A percentile compares a stretch with the other conserved stretches of the same genome.
Evolutionary conservation across 35 echinoderm and acorn worm genomes (phyloP).

Genomic region (Nesometra sesokonis): DNA sequence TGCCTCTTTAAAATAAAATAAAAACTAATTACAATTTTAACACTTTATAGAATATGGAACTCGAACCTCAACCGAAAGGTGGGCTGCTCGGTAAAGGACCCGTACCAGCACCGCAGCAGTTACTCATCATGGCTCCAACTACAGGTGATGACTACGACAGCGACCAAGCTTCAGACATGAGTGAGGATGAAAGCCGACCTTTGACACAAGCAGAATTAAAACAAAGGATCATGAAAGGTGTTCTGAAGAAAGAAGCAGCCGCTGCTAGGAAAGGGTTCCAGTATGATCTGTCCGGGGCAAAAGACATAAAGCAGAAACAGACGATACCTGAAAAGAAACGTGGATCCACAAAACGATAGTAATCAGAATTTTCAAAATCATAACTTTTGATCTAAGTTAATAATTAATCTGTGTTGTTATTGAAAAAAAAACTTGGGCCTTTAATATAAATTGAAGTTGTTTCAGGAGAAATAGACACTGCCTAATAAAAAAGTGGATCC

Average conservation of each 20-base stretch:
- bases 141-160: conserved; percentile 97
- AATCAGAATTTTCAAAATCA: neutral
- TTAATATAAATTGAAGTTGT: too few relatives aligned
- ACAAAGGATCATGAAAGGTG: conserved; percentile 78
- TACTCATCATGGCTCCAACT: conserved; percentile 78
- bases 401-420: too few relatives aligned
- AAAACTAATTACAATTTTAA: neutral
- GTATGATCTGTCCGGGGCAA: conserved; percentile 90
- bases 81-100: conserved; percentile 90
- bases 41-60: conserved; percentile 18
- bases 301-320: conserved; percentile 92
- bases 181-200: conserved; percentile 87
- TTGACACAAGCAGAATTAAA: conserved; percentile 85
- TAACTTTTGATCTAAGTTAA: too few relatives aligned
- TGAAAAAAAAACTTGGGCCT: too few relatives aligned
- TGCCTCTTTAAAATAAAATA: too few relatives aligned
- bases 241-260: conserved; percentile 85
- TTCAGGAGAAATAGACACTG: neutral
- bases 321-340: conserved; percentile 82
- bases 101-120: conserved; percentile 63
- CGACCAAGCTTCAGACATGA: conserved; percentile 89
- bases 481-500: neutral
- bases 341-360: conserved; percentile 58
- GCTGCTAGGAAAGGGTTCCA: conserved; percentile 88
- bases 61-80: conserved; percentile 45